A percentile compares a stretch with the other conserved stretches of the same genome.
phyloP scores from a whole-genome alignment of 2,797 vertebrate species.

The Sebastes alutus region DNA sequence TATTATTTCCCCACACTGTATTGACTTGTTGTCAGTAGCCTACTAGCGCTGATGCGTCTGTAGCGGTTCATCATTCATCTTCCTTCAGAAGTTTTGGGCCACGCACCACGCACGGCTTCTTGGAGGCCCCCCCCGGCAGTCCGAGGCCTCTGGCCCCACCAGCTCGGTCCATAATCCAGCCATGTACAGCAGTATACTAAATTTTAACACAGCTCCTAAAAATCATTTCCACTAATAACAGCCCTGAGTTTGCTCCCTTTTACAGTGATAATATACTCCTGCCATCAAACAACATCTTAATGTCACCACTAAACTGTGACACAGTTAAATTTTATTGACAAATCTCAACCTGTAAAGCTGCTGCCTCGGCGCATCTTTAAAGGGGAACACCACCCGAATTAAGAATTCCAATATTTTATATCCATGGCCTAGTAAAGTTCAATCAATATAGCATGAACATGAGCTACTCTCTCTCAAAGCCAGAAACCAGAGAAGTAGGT shows the following conservation, averaged over 20 bases:
- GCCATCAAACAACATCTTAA: too few species aligned
- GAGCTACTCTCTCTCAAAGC: too few species aligned
- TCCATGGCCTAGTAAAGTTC: too few species aligned
- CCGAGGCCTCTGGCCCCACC: background rate
- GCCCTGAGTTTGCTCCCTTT: background rate
- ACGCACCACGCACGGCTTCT: background rate
- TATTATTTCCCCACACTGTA: background rate
- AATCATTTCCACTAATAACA: background rate
- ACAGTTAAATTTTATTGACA: background rate
- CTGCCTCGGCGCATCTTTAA: background rate
- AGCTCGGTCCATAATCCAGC: background rate
- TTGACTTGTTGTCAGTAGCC: background rate
- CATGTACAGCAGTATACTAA: background rate
- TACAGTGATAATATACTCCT: background rate
- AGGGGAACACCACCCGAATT: background rate
- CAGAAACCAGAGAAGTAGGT: too few species aligned
- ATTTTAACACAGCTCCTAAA: background rate
- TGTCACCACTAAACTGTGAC: too few species aligned
- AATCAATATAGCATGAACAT: too few species aligned
- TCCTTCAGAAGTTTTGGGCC: background rate
- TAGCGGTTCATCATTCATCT: background rate
- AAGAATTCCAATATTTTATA: too few species aligned
- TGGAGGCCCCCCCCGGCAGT: background rate
- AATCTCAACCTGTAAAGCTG: background rate
- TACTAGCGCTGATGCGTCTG: background rate